Conservation (phyloP, 2,113 vertebrate species). For the Platycercus adscitus region DNA sequence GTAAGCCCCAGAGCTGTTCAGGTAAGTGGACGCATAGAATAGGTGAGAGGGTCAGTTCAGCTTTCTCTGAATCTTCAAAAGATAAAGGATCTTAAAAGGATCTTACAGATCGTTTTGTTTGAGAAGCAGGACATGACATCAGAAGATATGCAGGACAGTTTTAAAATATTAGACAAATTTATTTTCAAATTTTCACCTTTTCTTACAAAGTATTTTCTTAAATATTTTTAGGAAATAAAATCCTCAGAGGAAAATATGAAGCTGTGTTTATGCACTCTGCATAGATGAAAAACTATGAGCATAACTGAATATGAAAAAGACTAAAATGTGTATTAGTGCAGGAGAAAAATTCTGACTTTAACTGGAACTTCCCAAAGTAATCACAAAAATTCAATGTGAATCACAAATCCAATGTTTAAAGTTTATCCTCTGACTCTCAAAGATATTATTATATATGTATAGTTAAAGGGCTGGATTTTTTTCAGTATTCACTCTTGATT, state of each 20-base stretch:
- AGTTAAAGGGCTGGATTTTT: accelerated
- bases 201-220: background rate
- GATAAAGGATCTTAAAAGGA: background rate
- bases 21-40: background rate
- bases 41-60: background rate
- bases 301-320: background rate
- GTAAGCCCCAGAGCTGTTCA: background rate
- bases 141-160: background rate
- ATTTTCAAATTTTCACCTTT: background rate
- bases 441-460: background rate
- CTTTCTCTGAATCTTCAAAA: background rate
- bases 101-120: background rate
- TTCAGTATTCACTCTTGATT: background rate
- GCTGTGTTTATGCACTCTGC: background rate
- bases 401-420: background rate
- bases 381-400: background rate
- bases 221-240: background rate
- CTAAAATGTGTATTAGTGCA: background rate
- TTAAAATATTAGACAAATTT: background rate
- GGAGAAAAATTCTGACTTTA: background rate
- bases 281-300: background rate
- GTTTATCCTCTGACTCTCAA: background rate
- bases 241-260: background rate
- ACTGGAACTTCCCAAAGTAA: background rate
- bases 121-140: background rate